Conservation (phyloP, 2,797 vertebrate genomes). For the Hippopotamyrus pictus region DNA sequence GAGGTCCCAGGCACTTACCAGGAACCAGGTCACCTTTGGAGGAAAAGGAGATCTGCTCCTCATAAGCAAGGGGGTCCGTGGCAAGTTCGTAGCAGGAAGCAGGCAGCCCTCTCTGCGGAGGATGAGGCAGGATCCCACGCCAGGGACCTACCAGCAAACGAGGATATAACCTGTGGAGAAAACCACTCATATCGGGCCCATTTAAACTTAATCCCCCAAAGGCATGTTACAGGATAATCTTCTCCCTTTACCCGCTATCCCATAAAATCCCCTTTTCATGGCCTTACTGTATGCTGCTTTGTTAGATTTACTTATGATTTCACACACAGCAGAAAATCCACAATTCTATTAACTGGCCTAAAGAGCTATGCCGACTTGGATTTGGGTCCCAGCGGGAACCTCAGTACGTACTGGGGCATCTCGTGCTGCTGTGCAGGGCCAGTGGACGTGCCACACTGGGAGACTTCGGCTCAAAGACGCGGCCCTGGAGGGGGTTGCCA, state of each 20-base stretch:
- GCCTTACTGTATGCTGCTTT: conserved; percentile 31
- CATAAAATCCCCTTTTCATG: conserved; percentile 24
- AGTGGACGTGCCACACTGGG: background rate
- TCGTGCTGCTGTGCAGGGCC: background rate
- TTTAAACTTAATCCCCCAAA: conserved; percentile 38
- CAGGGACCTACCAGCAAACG: background rate
- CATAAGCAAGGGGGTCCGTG: background rate
- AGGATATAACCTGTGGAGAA: background rate
- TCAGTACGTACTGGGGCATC: background rate
- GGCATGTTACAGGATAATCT: conserved; percentile 44
- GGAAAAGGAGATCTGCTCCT: background rate
- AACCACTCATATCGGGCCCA: conserved; percentile 25
- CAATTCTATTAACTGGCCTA: conserved; percentile 37
- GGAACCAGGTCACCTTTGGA: background rate
- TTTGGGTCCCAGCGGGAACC: background rate
- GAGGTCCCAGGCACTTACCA: background rate
- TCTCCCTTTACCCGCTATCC: conserved; percentile 31
- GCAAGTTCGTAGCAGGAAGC: background rate
- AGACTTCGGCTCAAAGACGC: background rate
- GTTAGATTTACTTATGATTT: conserved; percentile 30
- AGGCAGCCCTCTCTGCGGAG: background rate
- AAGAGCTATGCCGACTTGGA: background rate
- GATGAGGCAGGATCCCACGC: background rate
- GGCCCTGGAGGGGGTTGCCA: background rate
- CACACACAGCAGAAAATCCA: conserved; percentile 30